Evolutionary conservation across 2,888 invertebrate species (phyloP).

Genomic region (Xanthorhoe spadicearia): DNA sequence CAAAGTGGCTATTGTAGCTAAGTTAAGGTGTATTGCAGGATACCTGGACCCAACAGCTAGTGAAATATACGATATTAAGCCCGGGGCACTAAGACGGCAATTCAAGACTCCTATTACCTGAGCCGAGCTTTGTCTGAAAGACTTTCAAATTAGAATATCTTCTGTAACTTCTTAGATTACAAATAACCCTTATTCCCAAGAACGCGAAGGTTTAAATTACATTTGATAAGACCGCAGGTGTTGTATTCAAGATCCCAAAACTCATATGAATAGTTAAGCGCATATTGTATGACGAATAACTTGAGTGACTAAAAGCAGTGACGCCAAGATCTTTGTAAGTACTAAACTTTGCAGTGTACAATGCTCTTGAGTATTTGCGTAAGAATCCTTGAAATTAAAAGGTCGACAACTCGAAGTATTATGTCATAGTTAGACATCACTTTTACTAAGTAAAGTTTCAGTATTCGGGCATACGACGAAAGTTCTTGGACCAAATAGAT

Average conservation of each 20-base stretch:
- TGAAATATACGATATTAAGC: slow-evolving; percentile 50
- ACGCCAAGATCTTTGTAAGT: slow-evolving; percentile 7
- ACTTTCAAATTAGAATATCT: slow-evolving; percentile 24
- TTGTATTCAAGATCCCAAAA: neutral
- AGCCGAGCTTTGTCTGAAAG: slow-evolving; percentile 33
- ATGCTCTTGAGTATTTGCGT: neutral
- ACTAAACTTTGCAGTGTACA: slow-evolving; percentile 1
- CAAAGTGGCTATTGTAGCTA: slow-evolving; percentile 58
- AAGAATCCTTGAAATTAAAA: neutral
- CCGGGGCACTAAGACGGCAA: slow-evolving; percentile 31
- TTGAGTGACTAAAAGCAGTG: neutral
- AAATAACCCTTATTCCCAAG: neutral
- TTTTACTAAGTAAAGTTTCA: too few relatives aligned
- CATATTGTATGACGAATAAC: slow-evolving; percentile 2
- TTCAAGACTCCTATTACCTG: slow-evolving; percentile 43
- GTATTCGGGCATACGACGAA: too few relatives aligned
- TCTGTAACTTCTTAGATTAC: neutral
- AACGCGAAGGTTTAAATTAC: neutral
- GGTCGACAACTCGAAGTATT: neutral
- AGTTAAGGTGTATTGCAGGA: slow-evolving; percentile 58
- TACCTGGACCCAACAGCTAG: slow-evolving; percentile 48
- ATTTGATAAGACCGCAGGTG: neutral
- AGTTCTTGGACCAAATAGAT: too few relatives aligned
- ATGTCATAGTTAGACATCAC: too few relatives aligned
- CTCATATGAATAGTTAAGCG: slow-evolving; percentile 7